These are phyloP conservation scores for Cynopterus sphinx DNA, from an alignment of 2,797 vertebrate species.

Conservation along the genomic window DNA sequence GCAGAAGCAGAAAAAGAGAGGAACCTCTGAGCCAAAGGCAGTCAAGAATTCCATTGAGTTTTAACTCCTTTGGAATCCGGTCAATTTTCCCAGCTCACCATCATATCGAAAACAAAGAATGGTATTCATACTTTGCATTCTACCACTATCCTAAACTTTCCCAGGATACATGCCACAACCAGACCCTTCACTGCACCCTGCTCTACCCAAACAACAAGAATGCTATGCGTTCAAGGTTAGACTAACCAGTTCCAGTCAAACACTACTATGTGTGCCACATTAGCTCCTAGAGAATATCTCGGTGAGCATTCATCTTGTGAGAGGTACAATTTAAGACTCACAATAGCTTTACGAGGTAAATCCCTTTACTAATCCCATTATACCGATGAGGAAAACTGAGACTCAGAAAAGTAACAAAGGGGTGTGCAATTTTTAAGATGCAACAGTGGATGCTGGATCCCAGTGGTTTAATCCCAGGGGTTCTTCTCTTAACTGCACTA, in stretches of 20 bases:
- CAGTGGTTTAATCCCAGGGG: neutral
- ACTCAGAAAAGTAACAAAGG: neutral
- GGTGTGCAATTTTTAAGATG: neutral
- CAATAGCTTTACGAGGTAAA: neutral
- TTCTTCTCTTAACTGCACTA: neutral
- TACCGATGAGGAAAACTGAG: neutral
- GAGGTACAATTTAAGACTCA: neutral
- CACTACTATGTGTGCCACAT: rapidly evolving
- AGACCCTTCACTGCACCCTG: neutral
- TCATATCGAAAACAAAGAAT: neutral
- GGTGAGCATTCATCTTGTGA: neutral
- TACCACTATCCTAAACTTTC: neutral
- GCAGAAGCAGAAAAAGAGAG: neutral
- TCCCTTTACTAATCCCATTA: neutral
- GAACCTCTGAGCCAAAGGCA: neutral
- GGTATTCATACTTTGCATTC: neutral
- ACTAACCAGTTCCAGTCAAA: neutral
- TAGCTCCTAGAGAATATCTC: neutral
- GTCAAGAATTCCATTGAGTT: neutral
- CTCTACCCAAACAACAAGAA: neutral
- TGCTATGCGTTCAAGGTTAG: neutral
- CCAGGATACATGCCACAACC: neutral
- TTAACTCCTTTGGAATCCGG: neutral
- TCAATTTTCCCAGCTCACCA: neutral
- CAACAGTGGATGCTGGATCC: neutral